Percentiles rank a stretch among this genome's conserved stretches.
Evolutionary conservation across 1,140 invertebrate genomes (phyloP).

Genomic region (Akabosia matsudoensis): DNA sequence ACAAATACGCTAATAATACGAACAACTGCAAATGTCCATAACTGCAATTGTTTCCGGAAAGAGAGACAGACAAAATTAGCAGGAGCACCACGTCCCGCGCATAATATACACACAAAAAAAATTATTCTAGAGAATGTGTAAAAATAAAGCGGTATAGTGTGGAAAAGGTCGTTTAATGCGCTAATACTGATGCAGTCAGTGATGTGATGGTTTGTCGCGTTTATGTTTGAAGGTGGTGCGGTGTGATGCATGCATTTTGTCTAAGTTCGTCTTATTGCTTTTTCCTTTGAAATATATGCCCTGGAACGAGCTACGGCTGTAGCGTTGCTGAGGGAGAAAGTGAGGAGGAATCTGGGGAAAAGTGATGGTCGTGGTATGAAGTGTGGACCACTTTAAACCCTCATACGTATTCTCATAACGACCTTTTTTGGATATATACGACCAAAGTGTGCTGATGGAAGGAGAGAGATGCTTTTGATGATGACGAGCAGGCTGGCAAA

Average conservation of each 20-base stretch:
- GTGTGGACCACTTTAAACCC: slow-evolving; percentile 19
- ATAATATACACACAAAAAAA: slow-evolving; percentile 15
- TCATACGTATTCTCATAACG: slow-evolving; percentile 6
- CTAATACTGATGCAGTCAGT: slow-evolving; percentile 19
- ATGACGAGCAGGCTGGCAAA: neutral
- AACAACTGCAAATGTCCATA: no score
- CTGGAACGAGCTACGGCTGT: no score
- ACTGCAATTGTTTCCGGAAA: no score
- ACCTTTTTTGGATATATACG: neutral
- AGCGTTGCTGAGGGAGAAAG: no score
- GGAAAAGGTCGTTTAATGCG: neutral
- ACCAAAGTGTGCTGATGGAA: neutral
- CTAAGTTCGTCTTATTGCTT: slow-evolving; percentile 12
- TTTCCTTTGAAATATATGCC: no score
- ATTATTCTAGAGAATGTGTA: slow-evolving; percentile 14
- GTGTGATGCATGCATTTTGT: slow-evolving; percentile 20
- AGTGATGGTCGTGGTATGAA: neutral
- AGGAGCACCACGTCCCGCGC: slow-evolving; percentile 4
- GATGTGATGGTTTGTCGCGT: neutral
- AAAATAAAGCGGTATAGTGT: neutral
- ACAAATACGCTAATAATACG: slow-evolving; percentile 12
- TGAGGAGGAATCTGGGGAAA: no score
- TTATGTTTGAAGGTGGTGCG: neutral
- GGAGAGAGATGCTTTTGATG: neutral
- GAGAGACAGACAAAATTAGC: no score